Evolutionary conservation across 2,113 vertebrate species (phyloP), one percentile per base, ranked within the genome.

Genomic region (Ploceus nigricollis): DNA sequence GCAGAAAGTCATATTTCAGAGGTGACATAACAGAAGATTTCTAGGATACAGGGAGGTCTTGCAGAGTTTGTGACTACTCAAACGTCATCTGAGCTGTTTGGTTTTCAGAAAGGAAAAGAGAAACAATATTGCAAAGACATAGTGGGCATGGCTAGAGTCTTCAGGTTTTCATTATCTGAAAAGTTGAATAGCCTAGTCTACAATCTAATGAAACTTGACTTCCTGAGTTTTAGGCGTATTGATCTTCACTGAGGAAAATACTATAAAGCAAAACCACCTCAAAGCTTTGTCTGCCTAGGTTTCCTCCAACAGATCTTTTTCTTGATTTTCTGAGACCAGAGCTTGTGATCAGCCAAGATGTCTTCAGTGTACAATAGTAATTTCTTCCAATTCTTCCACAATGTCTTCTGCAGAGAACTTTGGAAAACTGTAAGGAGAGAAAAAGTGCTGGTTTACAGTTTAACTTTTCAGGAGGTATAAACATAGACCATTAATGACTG

Each of bases 1-100:
- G 15, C 2, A 63, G 28, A 71, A 88, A 33, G 27, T 42, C 27
- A 44, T 3, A 33, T 48, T 58, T 77, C 50, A 78, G 54, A 51
- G 21, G 6, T 16, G 16, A 8, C 16, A 66, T 24, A 42, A 47
- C 13, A 88, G 22, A 47, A 79, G 22, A 0, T 50, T 79, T 82
- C 28, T 31, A 45, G 8, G 12, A 14, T 50, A 71, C 2, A 33
- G 6, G 6, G 15, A 39, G 5, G 5, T 70, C 16, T 71, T 71
- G 18, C 27, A 83, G 48, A 69, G 9, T 44, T 60, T 86, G 15
- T 0, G 1, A 33, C 12, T 25, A 20, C 30, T 76, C 35, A 51
- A 15, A n/a, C 0, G 0, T 50, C 15, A 35, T 50, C 45, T n/a
- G 31, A 82, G 7, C 2, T 61, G 10, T 19, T 50, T 61, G 7